Evolutionary conservation across 2,797 vertebrate species (phyloP).

Genomic region (Alca torda): DNA sequence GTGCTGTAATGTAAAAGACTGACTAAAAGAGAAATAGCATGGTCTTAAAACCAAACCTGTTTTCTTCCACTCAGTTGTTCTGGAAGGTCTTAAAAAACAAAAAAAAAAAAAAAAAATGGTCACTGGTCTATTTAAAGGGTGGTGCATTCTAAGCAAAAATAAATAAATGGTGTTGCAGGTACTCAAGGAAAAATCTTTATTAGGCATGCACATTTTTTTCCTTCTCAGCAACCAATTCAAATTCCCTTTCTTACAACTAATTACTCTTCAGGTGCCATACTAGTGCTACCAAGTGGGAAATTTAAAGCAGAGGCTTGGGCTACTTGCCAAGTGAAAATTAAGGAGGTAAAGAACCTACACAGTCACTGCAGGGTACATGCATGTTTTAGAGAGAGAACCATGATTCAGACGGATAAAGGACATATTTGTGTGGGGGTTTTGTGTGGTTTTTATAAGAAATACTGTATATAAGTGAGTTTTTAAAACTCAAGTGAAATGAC

Average conservation of each 20-base stretch:
- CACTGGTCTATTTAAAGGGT: not conserved
- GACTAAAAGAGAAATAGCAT: not conserved
- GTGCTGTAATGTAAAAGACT: not conserved
- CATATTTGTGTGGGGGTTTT: not conserved
- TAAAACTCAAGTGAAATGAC: not conserved
- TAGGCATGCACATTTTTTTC: conserved; percentile 49
- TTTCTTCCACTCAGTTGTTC: not conserved
- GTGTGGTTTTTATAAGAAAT: not conserved
- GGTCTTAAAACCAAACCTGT: not conserved
- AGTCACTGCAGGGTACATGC: conserved; percentile 24
- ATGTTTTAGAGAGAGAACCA: conserved; percentile 29
- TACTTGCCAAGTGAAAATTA: conserved; percentile 63
- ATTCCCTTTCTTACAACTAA: conserved; percentile 59
- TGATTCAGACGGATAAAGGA: conserved; percentile 3
- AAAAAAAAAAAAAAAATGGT: not conserved
- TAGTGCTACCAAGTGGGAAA: conserved; percentile 62
- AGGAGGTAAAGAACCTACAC: conserved; percentile 43
- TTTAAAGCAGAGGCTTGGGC: conserved; percentile 52
- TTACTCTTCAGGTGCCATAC: conserved; percentile 58
- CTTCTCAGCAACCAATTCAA: conserved; percentile 61
- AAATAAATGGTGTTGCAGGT: conserved; percentile 9
- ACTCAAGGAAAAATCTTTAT: conserved; percentile 60
- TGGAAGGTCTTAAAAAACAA: not conserved
- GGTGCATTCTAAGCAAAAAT: conserved; percentile 40
- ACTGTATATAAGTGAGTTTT: not conserved